Conservation (phyloP, 2,888 invertebrate genomes). For the Odontocolon sp. region DNA sequence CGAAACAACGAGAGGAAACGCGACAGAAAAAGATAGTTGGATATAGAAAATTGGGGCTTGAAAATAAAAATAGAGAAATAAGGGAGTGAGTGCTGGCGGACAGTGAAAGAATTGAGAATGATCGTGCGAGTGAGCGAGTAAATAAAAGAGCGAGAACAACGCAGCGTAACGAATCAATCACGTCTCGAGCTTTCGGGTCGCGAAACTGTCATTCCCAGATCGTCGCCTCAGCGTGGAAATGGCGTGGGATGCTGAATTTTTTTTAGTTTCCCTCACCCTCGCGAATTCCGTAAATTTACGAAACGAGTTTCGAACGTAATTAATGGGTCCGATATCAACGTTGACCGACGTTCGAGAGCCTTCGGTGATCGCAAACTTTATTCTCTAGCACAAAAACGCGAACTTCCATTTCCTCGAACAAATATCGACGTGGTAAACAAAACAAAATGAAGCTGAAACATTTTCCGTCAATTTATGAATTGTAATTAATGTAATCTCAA, state of each 20-base stretch:
- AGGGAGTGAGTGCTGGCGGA: not conserved
- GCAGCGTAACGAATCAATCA: constrained; percentile 51
- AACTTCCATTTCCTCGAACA: too few species aligned
- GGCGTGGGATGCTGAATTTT: too few species aligned
- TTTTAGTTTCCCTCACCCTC: not conserved
- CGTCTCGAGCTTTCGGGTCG: constrained; percentile 20
- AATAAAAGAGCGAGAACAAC: not conserved
- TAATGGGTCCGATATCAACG: constrained; percentile 41
- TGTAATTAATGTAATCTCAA: too few species aligned
- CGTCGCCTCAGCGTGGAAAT: constrained; percentile 10
- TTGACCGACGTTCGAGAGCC: not conserved
- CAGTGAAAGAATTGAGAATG: not conserved
- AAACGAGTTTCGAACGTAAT: constrained; percentile 36
- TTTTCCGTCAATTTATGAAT: too few species aligned
- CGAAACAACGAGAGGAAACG: not conserved
- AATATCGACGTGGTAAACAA: too few species aligned
- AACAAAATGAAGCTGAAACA: too few species aligned
- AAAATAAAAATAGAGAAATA: not conserved
- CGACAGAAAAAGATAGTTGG: constrained; percentile 13
- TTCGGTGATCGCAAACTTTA: not conserved
- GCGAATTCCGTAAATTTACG: not conserved
- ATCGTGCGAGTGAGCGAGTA: not conserved
- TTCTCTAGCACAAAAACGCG: too few species aligned
- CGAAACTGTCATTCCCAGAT: constrained; percentile 26
- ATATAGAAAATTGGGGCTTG: constrained; percentile 18